Evolutionary conservation across 30 jellyfish, hydroid and myxozoan genomes (phyloP).

Genomic region (Cassiopea xamachana): DNA sequence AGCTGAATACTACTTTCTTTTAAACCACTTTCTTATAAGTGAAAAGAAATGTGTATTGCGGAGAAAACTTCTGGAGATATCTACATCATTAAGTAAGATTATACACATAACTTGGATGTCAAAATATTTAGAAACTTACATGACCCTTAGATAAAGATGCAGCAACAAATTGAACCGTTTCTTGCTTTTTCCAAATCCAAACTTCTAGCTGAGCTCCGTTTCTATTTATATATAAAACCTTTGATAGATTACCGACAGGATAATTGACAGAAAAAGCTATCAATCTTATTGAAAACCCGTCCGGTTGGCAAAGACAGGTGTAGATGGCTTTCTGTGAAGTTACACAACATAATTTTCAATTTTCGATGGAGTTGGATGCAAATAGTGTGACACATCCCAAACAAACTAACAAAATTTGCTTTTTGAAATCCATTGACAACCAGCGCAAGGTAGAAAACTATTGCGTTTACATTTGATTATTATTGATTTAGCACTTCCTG

Average conservation of each 20-base stretch:
- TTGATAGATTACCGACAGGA: not conserved
- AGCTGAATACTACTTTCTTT: too few species aligned
- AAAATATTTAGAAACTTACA: not conserved
- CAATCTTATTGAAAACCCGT: conserved; percentile 31
- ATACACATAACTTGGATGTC: not conserved
- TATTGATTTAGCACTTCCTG: not conserved
- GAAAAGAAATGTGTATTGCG: not conserved
- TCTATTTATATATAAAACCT: not conserved
- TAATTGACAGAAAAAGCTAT: conserved; percentile 5
- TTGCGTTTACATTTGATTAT: not conserved
- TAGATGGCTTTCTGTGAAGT: not conserved
- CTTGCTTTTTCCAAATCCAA: not conserved
- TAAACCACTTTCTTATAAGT: too few species aligned
- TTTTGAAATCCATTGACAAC: not conserved
- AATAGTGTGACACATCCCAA: not conserved
- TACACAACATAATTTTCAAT: conserved; percentile 1
- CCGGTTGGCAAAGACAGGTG: conserved; percentile 51
- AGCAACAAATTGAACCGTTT: not conserved
- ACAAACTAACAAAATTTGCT: not conserved
- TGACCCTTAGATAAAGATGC: not conserved
- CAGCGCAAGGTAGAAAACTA: not conserved
- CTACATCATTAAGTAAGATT: not conserved
- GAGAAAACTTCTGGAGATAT: not conserved
- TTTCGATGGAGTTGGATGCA: not conserved
- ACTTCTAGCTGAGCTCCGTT: not conserved